phyloP scores from a whole-genome alignment of 1,140 invertebrate species.

The Thaumetopoea pityocampa region DNA sequence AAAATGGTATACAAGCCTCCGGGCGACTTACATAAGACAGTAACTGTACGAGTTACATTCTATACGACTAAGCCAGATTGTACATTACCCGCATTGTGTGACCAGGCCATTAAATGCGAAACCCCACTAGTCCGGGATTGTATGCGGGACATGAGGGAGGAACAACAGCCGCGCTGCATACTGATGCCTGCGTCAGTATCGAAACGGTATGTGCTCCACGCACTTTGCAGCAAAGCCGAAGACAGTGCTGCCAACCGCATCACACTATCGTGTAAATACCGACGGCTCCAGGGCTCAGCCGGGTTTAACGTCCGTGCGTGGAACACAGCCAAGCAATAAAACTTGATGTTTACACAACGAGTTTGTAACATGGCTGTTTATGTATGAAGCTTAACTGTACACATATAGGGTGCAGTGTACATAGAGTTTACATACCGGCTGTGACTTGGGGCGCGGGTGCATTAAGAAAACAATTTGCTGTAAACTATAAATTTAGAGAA shows the following conservation, averaged over 20 bases:
- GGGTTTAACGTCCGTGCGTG: conserved; percentile 60
- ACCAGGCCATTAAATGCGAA: conserved; percentile 6
- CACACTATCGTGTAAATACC: conserved; percentile 58
- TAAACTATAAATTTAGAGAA: no score
- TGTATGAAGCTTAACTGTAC: conserved; percentile 32
- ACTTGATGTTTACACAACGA: conserved; percentile 67
- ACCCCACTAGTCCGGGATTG: background rate
- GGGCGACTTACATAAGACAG: background rate
- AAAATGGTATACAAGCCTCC: no score
- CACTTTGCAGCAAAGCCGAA: conserved; percentile 21
- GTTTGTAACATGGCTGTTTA: conserved; percentile 53
- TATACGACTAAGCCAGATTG: background rate
- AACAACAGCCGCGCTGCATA: conserved; percentile 4
- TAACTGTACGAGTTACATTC: background rate
- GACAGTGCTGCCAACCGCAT: conserved; percentile 27
- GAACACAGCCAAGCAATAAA: conserved; percentile 72
- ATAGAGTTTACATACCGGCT: conserved; percentile 20
- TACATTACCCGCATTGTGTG: conserved; percentile 4
- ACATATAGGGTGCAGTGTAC: conserved; percentile 7
- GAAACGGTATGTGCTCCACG: background rate
- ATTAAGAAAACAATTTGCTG: no score
- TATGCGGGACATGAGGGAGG: conserved; percentile 3
- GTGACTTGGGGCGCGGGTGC: no score
- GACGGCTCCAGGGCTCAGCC: conserved; percentile 35
- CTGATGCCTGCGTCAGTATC: conserved; percentile 3